Conservation (phyloP, 2,888 invertebrate genomes). For the Rosalia funebris region DNA sequence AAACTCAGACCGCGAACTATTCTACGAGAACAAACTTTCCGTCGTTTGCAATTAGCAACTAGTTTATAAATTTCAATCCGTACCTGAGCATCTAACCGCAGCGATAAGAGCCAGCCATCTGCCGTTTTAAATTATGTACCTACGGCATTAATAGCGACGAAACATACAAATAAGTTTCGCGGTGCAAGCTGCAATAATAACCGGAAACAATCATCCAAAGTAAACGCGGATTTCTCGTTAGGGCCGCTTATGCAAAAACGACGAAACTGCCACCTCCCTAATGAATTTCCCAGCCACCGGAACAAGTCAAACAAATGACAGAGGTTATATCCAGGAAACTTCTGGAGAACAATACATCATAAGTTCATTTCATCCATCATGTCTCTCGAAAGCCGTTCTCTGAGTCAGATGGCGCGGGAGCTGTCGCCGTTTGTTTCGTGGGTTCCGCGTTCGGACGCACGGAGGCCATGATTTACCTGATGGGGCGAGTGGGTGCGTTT, state of each 20-base stretch:
- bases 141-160: neutral
- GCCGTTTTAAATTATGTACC: neutral
- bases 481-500: too few relatives aligned
- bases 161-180: neutral
- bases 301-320: conserved; percentile 8
- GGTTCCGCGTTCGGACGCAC: too few relatives aligned
- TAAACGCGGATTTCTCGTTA: conserved; percentile 11
- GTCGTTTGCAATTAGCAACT: neutral
- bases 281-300: conserved; percentile 4
- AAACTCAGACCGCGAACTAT: too few relatives aligned
- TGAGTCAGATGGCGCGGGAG: conserved; percentile 6
- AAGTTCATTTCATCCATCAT: conserved; percentile 20
- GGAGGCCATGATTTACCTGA: too few relatives aligned
- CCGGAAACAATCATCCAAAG: conserved; percentile 16
- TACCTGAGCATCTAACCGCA: neutral
- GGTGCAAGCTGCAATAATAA: conserved; percentile 9
- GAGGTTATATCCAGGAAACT: conserved; percentile 11
- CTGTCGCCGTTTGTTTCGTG: conserved; percentile 3
- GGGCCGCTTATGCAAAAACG: conserved; percentile 17
- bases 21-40: too few relatives aligned
- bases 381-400: conserved; percentile 4
- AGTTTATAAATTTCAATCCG: neutral
- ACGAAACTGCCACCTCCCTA: neutral
- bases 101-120: neutral
- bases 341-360: conserved; percentile 18